phyloP scores from a whole-genome alignment of 2,113 vertebrate genomes.

The Aphyosemion australe region DNA sequence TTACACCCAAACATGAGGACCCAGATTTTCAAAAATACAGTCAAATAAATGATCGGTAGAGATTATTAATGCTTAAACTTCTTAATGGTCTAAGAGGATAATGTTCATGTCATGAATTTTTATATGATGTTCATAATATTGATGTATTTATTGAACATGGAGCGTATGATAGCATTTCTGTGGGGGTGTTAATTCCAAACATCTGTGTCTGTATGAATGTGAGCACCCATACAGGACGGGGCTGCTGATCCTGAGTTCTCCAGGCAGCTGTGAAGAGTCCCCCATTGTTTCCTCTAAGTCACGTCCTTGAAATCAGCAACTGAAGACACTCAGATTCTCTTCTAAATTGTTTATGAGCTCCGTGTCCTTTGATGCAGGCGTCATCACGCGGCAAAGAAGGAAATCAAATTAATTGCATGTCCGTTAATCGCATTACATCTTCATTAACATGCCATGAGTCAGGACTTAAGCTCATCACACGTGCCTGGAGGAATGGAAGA shows the following conservation, averaged over 20 bases:
- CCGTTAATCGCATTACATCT: constrained; percentile 82
- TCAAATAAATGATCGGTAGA: background rate
- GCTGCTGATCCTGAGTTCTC: constrained; percentile 22
- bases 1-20: background rate
- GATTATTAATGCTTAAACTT: constrained; percentile 2
- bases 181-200: background rate
- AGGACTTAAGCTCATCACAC: constrained; percentile 74
- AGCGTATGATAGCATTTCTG: background rate
- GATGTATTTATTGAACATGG: constrained; percentile 16
- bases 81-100: constrained; percentile 22
- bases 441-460: constrained; percentile 81
- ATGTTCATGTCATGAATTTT: background rate
- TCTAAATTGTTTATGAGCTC: constrained; percentile 61
- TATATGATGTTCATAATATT: constrained; percentile 15
- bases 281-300: constrained; percentile 31
- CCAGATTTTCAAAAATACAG: background rate
- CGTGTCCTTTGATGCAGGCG: constrained; percentile 74
- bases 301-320: constrained; percentile 39
- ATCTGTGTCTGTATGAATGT: background rate
- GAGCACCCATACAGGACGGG: background rate
- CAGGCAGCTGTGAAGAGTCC: constrained; percentile 22
- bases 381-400: constrained; percentile 71
- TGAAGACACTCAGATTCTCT: constrained; percentile 28
- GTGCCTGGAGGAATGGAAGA: constrained; percentile 61
- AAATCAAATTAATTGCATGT: constrained; percentile 84